Evolutionary conservation across 2,888 invertebrate genomes (phyloP).

Genomic region (Xestia sexstrigata): DNA sequence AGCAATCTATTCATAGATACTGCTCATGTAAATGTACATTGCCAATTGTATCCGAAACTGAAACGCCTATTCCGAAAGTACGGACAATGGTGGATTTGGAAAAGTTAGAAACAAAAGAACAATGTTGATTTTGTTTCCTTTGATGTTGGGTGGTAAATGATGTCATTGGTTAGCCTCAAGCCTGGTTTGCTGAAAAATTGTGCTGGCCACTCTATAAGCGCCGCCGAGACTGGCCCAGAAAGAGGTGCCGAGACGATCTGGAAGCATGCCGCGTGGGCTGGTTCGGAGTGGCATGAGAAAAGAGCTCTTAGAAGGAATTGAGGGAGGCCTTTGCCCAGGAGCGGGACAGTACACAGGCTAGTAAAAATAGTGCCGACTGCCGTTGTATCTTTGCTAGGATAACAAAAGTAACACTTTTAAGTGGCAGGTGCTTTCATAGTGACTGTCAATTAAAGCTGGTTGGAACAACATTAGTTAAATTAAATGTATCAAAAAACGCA

Average conservation of each 20-base stretch:
- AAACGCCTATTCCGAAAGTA: slow-evolving; percentile 36
- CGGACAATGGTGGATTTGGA: slow-evolving; percentile 41
- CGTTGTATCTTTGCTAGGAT: too few relatives aligned
- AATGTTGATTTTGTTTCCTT: slow-evolving; percentile 32
- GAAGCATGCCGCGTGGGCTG: neutral
- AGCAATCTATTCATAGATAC: slow-evolving; percentile 64
- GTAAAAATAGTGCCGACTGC: neutral
- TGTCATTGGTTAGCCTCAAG: neutral
- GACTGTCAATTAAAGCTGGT: neutral
- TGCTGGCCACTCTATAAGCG: neutral
- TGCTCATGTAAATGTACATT: slow-evolving; percentile 58
- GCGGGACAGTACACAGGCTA: too few relatives aligned
- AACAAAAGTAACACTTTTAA: neutral
- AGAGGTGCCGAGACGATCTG: neutral
- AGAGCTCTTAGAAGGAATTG: too few relatives aligned
- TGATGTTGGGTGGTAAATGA: neutral
- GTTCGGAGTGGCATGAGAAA: too few relatives aligned
- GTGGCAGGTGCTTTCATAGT: too few relatives aligned
- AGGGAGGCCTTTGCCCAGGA: too few relatives aligned
- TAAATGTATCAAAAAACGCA: too few relatives aligned
- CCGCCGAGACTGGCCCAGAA: neutral
- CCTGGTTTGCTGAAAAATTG: neutral
- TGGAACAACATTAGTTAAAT: too few relatives aligned
- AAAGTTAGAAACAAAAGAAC: slow-evolving; percentile 44
- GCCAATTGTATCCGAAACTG: slow-evolving; percentile 49